Base-by-base conservation (phyloP, 2,888 invertebrate species). In the Drosophila eohydei region DNA sequence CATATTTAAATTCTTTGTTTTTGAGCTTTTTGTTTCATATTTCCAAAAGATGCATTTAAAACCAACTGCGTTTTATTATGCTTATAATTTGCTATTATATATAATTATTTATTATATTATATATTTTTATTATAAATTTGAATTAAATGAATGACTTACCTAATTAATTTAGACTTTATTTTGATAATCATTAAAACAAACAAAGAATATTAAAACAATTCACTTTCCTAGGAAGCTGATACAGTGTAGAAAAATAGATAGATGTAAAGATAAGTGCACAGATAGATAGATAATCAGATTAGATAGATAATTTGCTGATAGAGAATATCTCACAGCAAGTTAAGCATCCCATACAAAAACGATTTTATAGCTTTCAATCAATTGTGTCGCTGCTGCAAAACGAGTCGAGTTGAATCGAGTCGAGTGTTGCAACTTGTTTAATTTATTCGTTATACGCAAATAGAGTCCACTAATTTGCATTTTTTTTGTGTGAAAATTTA, bases 401-500 rank as follows among this genome's bases (percentile, higher is more conserved):
- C 48, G 40, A 26, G 65, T 48, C 26, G 38, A 12, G 12, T 14
- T 41, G 48, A 30, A 3, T 2, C 44, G 14, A 44, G 48, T n/a
- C 30, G 50, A 5, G 26, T 32, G 54, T 32, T 32, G 38, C 50
- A 59, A 52, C 61, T 65, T 62, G 77, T 44, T 46, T 58, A 50
- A 62, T 59, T 65, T 46, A 77, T 52, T 43, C 71, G 51, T 30
- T 65, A 46, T 55, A 34, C 43, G 52, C 40, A 41, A 63, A 64
- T 44, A 62, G 78, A 78, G 60, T 51, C 41, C 51, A 68, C 46
- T 59, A 69, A 65, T 74, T 78, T 73, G 67, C 63, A 78, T 63
- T 58, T 61, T 61, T 66, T 44, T 48, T 44, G 57, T 58, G 76
- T 38, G 50, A 28, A 69, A 60, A 77, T 77, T 78, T 78, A 77